These are phyloP conservation scores for Ennomos erosarius DNA, from an alignment of 2,888 invertebrate genomes.

Conservation along the genomic window DNA sequence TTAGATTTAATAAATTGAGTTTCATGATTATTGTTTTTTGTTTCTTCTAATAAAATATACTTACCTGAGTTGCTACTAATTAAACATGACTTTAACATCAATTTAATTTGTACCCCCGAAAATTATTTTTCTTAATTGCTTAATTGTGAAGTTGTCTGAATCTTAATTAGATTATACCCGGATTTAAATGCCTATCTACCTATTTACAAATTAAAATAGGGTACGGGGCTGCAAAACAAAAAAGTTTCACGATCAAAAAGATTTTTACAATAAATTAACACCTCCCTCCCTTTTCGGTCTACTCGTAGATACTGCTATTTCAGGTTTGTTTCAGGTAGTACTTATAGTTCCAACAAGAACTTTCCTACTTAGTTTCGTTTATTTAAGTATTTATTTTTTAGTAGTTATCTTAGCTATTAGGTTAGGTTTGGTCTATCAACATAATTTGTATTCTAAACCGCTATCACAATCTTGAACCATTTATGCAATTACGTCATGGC, in stretches of 20 bases:
- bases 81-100: conserved; percentile 23
- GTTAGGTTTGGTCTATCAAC: too few species aligned
- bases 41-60: conserved; percentile 12
- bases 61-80: conserved; percentile 19
- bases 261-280: too few species aligned
- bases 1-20: conserved; percentile 15
- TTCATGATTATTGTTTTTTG: conserved; percentile 16
- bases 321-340: too few species aligned
- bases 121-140: conserved; percentile 33
- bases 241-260: too few species aligned
- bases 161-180: conserved; percentile 15
- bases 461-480: conserved; percentile 13
- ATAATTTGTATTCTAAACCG: too few species aligned
- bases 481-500: conserved; percentile 67
- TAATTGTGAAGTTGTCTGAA: conserved; percentile 33
- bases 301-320: too few species aligned
- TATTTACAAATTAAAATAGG: conserved; percentile 11
- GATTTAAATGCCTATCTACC: too few species aligned
- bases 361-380: too few species aligned
- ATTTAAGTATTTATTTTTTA: too few species aligned
- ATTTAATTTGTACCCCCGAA: conserved; percentile 30
- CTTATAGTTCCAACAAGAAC: too few species aligned
- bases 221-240: not conserved
- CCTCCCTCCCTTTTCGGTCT: too few species aligned
- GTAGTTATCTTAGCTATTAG: too few species aligned